Conservation (phyloP, 2,888 invertebrate species). For the Oasisia sp. region DNA sequence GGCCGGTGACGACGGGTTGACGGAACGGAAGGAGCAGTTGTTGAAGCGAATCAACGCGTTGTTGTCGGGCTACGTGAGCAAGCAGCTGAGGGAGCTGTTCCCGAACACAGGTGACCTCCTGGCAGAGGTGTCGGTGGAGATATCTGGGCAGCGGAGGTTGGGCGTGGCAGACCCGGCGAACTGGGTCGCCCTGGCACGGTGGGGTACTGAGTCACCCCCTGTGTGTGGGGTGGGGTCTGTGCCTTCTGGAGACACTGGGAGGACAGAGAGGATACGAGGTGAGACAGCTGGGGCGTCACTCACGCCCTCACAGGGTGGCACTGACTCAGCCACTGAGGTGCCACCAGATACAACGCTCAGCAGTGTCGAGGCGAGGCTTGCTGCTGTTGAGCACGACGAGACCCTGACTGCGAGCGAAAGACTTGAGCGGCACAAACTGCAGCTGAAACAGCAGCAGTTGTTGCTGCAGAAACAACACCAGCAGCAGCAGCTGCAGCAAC, state of each 20-base stretch:
- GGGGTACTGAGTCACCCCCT: not conserved
- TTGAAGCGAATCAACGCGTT: conserved; percentile 3
- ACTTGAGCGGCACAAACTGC: not conserved
- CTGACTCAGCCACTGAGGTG: not conserved
- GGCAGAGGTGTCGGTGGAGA: not conserved
- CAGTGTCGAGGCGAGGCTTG: not conserved
- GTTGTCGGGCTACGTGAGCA: not conserved
- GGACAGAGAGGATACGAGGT: not conserved
- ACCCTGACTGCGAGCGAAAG: not conserved
- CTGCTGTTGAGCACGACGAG: not conserved
- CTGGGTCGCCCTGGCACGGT: not conserved
- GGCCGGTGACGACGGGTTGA: not conserved
- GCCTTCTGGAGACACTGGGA: no score
- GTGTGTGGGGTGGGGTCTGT: not conserved
- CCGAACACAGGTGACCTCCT: not conserved
- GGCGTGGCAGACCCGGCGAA: not conserved
- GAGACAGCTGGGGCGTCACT: not conserved
- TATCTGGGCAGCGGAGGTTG: not conserved
- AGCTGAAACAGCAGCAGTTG: not conserved
- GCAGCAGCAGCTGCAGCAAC: not conserved
- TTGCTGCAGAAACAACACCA: not conserved
- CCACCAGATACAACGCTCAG: not conserved
- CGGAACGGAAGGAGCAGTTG: not conserved
- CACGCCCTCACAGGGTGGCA: not conserved
- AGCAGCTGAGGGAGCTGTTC: not conserved